Percentiles rank a stretch among this genome's conserved stretches.
These are phyloP conservation scores for Hylaeus volcanicus DNA, from an alignment of 1,140 invertebrate species.

Conservation along the genomic window DNA sequence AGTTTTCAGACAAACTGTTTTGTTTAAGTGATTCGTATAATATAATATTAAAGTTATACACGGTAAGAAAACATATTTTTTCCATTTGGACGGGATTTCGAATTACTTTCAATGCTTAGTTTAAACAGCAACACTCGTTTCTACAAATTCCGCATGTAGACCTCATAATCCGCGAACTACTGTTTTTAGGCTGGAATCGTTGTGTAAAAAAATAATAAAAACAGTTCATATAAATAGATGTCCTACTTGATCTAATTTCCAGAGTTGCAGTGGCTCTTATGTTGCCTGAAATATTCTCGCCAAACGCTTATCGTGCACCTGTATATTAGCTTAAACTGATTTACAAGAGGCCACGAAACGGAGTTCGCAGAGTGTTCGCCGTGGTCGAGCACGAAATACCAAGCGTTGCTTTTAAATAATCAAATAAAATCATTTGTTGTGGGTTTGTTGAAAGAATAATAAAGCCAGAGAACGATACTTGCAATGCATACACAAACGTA, in stretches of 20 bases:
- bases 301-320: not conserved
- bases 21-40: too few species aligned
- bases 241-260: not conserved
- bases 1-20: too few species aligned
- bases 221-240: not conserved
- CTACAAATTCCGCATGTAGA: not conserved
- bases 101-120: too few species aligned
- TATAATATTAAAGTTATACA: too few species aligned
- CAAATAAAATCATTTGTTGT: not conserved
- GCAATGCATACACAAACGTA: not conserved
- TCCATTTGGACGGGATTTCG: too few species aligned
- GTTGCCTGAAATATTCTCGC: not conserved
- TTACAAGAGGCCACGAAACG: not conserved
- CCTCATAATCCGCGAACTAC: not conserved
- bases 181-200: not conserved
- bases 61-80: too few species aligned
- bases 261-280: not conserved
- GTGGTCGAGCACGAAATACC: not conserved
- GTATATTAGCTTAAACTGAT: not conserved
- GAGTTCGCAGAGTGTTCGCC: not conserved
- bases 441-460: not conserved
- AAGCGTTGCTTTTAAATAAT: not conserved
- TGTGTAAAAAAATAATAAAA: not conserved
- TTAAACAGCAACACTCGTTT: too few species aligned
- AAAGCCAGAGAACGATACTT: not conserved